Base-by-base conservation (phyloP, 2,113 vertebrate species). In the Plectropomus leopardus region DNA sequence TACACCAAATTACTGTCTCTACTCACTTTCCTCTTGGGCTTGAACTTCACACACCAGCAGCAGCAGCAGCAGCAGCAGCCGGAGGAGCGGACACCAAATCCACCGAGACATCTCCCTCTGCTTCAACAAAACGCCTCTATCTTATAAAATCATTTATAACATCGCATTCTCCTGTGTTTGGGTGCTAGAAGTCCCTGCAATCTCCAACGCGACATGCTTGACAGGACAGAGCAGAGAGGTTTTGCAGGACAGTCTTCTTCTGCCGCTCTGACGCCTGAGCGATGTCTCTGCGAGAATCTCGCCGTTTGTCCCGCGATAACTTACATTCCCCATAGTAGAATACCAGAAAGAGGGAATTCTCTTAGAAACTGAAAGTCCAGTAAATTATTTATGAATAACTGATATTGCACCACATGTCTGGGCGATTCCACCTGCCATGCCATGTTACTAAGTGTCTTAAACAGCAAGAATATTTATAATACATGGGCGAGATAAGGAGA, bases 11-110 rank as follows among this genome's bases (percentile, higher is more conserved):
- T 1, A 16, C n/a, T 11, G 26, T 40, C 3, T 47, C 4, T 30
- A 93, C 93, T 92, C 72, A 93, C 93, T 91, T 87, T 93, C 90
- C 11, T 65, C 86, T 78, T 93, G 93, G 19, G 89, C 66, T 48
- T 64, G 50, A 77, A 88, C 87, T 72, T 83, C 28, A 57, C 30
- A 3, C 26, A 54, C 24, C 28, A 75, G 24, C n/a, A n/a, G 44
- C 51, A 87, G 42, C 34, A 40, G 36, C 34, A 36, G 34, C 34
- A 36, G 34, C 7, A 87, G 34, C 36, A 71, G 36, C 24, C 55
- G 65, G 30, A 28, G 61, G 15, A 47, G 72, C 67, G 67, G 55
- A 44, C 34, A 61, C 16, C 65, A 68, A 19, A 60, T 26, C 86
- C 86, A 68, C 1, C 26, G 42, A 63, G 7, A 69, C 92, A 94